Base-by-base conservation (phyloP, 2,113 vertebrate genomes). In the Balaeniceps rex region DNA sequence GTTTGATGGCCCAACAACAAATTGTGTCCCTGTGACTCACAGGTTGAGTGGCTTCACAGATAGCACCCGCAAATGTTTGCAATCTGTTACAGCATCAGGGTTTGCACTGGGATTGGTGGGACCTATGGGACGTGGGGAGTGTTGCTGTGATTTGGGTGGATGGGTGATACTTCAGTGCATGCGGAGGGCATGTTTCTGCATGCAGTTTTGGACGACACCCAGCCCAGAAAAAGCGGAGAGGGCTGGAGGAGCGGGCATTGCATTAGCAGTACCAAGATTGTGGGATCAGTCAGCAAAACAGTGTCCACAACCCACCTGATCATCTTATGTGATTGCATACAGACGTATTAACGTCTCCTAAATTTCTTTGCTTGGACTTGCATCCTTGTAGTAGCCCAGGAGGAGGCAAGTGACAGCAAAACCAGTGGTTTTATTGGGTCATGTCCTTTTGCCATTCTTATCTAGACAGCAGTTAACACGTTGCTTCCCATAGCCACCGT, bases 91-190 rank as follows among this genome's bases (percentile, higher is more conserved):
- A 2, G 47, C 34, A 34, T 75, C 12, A 1, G 33, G 44, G 18
- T 47, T 71, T 94, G 72, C 58, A 18, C 16, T 19, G 84, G 34
- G 18, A 12, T 13, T 3, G 3, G 49, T 19, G n/a, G n/a, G 58
- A 80, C 31, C 28, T 60, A 6, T 12, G 17, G 71, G 23, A 25
- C 0, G 2, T 4, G 16, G 26, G 60, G 46, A 1, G 4, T 8
- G 15, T 14, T n/a, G 49, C 34, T 78, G 33, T 17, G 63, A 19
- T 66, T 29, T 46, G 51, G 19, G 31, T 33, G 57, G 52, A 5
- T 52, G 58, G 7, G 21, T 4, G 2, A 46, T 19, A 13, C 25
- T 29, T 55, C 14, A 14, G 16, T 8, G 29, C 14, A 4, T 2
- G n/a, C n/a, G n/a, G n/a, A n/a, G n/a, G n/a, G n/a, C n/a, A n/a